Conservation (phyloP, 2,113 vertebrate species). For the Syngnathoides biaculeatus region DNA sequence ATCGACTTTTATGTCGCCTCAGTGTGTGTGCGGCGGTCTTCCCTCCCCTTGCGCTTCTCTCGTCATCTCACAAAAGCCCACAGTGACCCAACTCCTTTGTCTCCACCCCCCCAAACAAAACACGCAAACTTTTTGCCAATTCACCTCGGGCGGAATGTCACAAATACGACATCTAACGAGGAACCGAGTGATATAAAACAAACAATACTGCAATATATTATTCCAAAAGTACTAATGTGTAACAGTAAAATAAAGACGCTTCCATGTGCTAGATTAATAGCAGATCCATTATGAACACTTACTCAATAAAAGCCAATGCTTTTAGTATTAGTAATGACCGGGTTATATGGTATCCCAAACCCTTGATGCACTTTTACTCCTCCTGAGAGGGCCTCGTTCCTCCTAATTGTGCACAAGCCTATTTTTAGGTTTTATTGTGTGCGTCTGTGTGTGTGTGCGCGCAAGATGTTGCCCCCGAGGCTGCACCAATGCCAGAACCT, state of each 20-base stretch:
- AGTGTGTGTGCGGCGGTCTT: background rate
- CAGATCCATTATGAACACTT: background rate
- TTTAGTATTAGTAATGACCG: background rate
- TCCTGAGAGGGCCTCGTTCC: background rate
- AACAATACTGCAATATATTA: background rate
- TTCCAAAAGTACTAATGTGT: background rate
- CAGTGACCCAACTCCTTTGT: background rate
- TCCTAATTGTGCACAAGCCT: background rate
- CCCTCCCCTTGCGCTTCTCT: background rate
- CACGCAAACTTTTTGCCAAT: constrained; percentile 25
- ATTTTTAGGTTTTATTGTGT: background rate
- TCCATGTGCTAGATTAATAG: background rate
- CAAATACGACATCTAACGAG: constrained; percentile 24
- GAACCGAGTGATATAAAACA: background rate
- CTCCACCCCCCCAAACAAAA: constrained; percentile 37
- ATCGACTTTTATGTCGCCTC: background rate
- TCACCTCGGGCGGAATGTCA: constrained; percentile 21
- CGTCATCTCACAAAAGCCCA: constrained; percentile 25
- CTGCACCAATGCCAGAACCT: background rate
- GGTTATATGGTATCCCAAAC: background rate
- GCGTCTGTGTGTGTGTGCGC: too few relatives aligned
- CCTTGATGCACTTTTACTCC: background rate
- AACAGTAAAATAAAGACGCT: background rate
- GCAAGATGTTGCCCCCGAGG: background rate
- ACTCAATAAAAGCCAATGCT: background rate